phyloP scores from a whole-genome alignment of 2,888 invertebrate species.

The Ophioninae sp. region DNA sequence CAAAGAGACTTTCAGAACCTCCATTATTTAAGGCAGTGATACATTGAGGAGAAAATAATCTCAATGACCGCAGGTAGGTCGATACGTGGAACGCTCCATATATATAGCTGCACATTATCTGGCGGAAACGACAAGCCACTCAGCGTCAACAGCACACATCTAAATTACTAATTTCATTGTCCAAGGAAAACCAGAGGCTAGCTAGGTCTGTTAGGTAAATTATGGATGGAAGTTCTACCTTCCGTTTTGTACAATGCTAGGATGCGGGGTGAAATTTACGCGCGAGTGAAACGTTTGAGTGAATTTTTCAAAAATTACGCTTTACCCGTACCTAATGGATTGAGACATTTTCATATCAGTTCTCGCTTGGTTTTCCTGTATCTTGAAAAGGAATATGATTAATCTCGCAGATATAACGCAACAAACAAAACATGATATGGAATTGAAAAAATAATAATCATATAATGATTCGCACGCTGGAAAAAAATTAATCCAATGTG shows the following conservation, averaged over 20 bases:
- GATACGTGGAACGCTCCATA: constrained; percentile 10
- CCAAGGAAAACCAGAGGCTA: neutral
- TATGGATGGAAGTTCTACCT: neutral
- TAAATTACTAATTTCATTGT: constrained; percentile 5
- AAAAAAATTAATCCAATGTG: neutral
- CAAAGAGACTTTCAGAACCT: neutral
- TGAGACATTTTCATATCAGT: neutral
- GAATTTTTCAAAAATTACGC: neutral
- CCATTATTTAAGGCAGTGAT: neutral
- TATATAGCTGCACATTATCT: neutral
- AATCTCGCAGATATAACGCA: neutral
- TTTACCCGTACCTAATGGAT: neutral
- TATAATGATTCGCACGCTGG: neutral
- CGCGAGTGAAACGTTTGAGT: neutral
- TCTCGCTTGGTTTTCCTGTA: neutral
- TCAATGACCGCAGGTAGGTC: neutral
- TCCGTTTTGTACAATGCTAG: neutral
- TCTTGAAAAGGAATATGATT: neutral
- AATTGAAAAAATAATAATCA: neutral
- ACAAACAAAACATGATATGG: neutral
- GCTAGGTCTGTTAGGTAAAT: neutral
- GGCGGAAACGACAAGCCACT: neutral
- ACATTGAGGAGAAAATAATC: neutral
- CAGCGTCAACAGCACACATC: neutral
- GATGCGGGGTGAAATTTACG: neutral